Base-by-base conservation (phyloP, 2,113 vertebrate species). In the Vulpes ferrilata region DNA sequence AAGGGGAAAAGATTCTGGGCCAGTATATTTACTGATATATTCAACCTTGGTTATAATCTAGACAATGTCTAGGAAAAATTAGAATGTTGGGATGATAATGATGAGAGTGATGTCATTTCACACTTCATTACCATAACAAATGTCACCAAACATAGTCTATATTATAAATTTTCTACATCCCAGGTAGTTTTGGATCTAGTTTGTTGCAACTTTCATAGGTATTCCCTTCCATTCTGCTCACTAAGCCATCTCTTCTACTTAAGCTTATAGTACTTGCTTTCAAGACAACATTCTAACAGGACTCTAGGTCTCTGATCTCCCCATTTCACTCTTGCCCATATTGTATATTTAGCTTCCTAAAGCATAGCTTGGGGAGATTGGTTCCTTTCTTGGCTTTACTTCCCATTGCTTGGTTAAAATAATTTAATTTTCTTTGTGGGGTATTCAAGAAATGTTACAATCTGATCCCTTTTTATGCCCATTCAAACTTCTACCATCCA, bases 311-410 rank as follows among this genome's bases (percentile, higher is more conserved):
- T 93, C 78, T 89, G 35, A 51, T 22, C 9, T 89, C 1, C 2
- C 1, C 17, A 9, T 71, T 91, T 96, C 13, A 59, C 20, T 3
- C 16, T 81, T 27, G 23, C 4, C 48, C 35, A 11, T n/a, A n/a
- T 5, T 43, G 1, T 1, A 62, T 11, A 65, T 38, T 48, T 79
- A 9, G 0, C 10, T 87, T 51, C 13, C 48, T 27, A 55, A 53
- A 89, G 3, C 7, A 79, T 0, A 84, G 6, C 60, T 90, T 71
- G 35, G 53, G 27, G 38, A 57, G 48, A 38, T 38, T 57, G 15
- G 60, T 71, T 95, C 10, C n/a, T 93, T 91, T 16, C 35, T 96
- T 93, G 16, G 62, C 3, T 84, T 15, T 73, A 23, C n/a, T 93
- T 83, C 25, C 38, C 15, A 86, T 55, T 92, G 17, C 27, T 84